Evolutionary conservation across 2,797 vertebrate genomes (phyloP).

Genomic region (Odontamblyopus rebecca): DNA sequence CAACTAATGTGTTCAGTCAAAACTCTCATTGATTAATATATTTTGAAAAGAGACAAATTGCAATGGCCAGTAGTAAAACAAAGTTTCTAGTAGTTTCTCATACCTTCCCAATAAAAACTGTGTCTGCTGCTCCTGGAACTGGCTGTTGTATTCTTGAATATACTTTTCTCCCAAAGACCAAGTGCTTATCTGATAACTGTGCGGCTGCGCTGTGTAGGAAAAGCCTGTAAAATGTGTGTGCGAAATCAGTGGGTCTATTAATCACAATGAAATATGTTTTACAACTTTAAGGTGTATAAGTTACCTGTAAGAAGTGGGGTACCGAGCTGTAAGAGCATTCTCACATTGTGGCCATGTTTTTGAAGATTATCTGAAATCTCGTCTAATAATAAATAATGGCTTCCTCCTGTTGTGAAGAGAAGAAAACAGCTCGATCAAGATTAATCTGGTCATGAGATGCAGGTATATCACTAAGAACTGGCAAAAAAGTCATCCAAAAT

Average conservation of each 20-base stretch:
- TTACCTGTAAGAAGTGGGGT: slow-evolving; percentile 62
- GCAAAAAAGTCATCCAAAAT: background rate
- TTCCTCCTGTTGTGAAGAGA: slow-evolving; percentile 57
- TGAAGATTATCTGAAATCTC: slow-evolving; percentile 73
- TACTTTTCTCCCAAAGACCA: slow-evolving; percentile 63
- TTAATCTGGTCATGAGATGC: background rate
- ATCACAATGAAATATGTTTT: too few species aligned
- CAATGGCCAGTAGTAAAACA: too few species aligned
- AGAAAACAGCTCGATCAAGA: background rate
- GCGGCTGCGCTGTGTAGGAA: slow-evolving; percentile 34
- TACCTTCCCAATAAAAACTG: slow-evolving; percentile 57
- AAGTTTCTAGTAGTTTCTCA: background rate
- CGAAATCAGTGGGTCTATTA: background rate
- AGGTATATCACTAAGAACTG: background rate
- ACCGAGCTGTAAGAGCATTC: slow-evolving; percentile 70
- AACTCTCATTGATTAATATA: background rate
- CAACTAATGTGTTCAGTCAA: background rate
- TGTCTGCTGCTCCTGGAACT: slow-evolving; percentile 53
- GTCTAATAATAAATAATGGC: slow-evolving; percentile 74
- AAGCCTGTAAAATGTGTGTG: slow-evolving; percentile 25
- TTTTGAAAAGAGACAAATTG: background rate
- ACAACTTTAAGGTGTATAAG: too few species aligned
- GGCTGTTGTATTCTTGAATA: slow-evolving; percentile 46
- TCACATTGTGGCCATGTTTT: slow-evolving; percentile 64
- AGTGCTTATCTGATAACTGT: slow-evolving; percentile 48